Conservation (phyloP, 2,113 vertebrate genomes). For the Sebastes fasciatus region DNA sequence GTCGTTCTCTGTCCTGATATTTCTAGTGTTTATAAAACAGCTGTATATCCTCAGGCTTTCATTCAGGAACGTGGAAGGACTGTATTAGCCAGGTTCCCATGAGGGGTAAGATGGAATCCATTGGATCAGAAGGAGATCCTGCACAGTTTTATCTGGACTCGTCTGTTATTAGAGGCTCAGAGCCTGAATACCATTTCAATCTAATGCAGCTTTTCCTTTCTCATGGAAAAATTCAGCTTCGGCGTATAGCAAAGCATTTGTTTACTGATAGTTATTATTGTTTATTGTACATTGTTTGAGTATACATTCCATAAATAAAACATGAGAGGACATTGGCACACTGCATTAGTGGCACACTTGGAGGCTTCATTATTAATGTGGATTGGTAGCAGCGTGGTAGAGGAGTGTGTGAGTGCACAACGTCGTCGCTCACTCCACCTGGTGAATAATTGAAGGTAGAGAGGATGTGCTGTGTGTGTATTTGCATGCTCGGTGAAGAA, state of each 20-base stretch:
- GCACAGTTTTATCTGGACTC: constrained; percentile 1
- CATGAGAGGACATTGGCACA: constrained; percentile 17
- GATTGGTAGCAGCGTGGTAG: constrained; percentile 6
- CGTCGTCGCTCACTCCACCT: constrained; percentile 28
- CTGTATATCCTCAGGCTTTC: constrained; percentile 8
- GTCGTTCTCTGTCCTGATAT: background rate
- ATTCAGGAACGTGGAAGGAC: constrained; percentile 17
- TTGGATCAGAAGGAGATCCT: constrained; percentile 11
- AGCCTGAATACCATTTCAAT: constrained; percentile 24
- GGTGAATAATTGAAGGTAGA: constrained; percentile 69
- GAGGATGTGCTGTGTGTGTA: constrained; percentile 19
- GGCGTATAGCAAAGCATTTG: background rate
- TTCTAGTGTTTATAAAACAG: constrained; percentile 26
- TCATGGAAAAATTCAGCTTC: background rate
- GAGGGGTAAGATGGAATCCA: constrained; percentile 12
- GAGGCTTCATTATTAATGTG: constrained; percentile 68
- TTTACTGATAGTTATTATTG: background rate
- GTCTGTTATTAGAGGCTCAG: constrained; percentile 2
- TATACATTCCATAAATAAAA: constrained; percentile 53
- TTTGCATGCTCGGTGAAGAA: constrained; percentile 25
- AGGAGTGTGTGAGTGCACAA: constrained; percentile 24
- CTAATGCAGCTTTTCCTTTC: background rate
- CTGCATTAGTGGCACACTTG: constrained; percentile 32
- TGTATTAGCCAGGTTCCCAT: constrained; percentile 14
- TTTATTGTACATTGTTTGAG: constrained; percentile 4